Evolutionary conservation across 1,140 invertebrate genomes (phyloP).

Genomic region (Pectinophora gossypiella): DNA sequence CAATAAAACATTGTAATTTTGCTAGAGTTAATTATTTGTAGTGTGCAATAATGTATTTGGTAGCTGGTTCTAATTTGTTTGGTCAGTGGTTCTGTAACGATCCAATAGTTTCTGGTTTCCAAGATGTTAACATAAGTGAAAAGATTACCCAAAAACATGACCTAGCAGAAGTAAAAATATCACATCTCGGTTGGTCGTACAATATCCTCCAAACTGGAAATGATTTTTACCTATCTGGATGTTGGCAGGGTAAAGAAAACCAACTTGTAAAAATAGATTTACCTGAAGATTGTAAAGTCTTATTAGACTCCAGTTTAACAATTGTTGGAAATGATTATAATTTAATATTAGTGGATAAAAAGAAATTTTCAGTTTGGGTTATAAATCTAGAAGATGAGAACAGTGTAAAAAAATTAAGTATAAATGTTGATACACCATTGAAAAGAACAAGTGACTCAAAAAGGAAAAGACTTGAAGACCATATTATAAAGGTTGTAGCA

Average conservation of each 20-base stretch:
- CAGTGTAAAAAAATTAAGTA: slow-evolving; percentile 25
- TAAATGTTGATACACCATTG: slow-evolving; percentile 26
- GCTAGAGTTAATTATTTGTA: too few relatives aligned
- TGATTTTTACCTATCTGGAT: slow-evolving; percentile 36
- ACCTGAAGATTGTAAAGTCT: slow-evolving; percentile 19
- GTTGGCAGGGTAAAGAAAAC: slow-evolving; percentile 33
- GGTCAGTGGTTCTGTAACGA: slow-evolving; percentile 46
- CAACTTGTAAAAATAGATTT: slow-evolving; percentile 25
- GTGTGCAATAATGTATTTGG: slow-evolving; percentile 20
- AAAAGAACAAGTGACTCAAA: slow-evolving; percentile 25
- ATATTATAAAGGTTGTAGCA: slow-evolving; percentile 32
- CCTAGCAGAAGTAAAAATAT: slow-evolving; percentile 24
- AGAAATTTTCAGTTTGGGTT: slow-evolving; percentile 28
- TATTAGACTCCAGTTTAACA: slow-evolving; percentile 16
- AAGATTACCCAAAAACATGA: slow-evolving; percentile 18
- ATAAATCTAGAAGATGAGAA: slow-evolving; percentile 32
- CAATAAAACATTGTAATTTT: too few relatives aligned
- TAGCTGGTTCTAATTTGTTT: slow-evolving; percentile 54
- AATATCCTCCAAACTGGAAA: slow-evolving; percentile 42
- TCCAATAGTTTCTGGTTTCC: slow-evolving; percentile 35
- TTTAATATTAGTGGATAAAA: slow-evolving; percentile 30
- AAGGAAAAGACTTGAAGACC: slow-evolving; percentile 20
- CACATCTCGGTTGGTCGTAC: slow-evolving; percentile 49
- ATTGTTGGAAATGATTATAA: slow-evolving; percentile 44
- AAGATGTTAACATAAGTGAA: slow-evolving; percentile 10